Percentiles rank a stretch among this genome's conserved stretches.
Evolutionary conservation across 2,888 invertebrate genomes (phyloP).

Genomic region (Trichopoda pennipes): DNA sequence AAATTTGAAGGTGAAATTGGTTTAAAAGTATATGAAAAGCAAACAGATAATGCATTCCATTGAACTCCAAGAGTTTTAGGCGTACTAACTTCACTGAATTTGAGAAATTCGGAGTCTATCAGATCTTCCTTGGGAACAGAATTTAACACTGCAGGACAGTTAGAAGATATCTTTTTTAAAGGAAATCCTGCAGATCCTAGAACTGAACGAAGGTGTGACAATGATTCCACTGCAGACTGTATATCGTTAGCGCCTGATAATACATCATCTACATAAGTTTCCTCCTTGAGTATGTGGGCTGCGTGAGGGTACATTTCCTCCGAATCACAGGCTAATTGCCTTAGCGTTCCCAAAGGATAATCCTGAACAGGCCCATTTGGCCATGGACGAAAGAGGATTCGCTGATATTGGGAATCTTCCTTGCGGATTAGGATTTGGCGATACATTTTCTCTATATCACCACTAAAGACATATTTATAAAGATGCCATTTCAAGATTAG

Average conservation of each 20-base stretch:
- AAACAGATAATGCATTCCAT: conserved; percentile 71
- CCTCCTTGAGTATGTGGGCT: no score
- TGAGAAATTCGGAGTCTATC: neutral
- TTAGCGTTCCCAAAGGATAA: neutral
- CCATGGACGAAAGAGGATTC: neutral
- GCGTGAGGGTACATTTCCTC: no score
- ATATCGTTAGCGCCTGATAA: neutral
- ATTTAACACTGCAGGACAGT: no score
- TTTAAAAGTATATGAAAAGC: conserved; percentile 1
- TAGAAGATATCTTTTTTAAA: no score
- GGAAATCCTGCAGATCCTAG: no score
- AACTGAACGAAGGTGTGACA: neutral
- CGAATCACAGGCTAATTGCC: no score
- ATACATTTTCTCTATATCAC: neutral
- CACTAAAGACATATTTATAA: no score
- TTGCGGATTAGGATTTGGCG: neutral
- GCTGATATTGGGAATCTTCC: neutral
- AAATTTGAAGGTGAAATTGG: conserved; percentile 17
- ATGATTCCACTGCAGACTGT: neutral
- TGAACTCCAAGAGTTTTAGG: conserved; percentile 44
- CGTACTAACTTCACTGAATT: conserved; percentile 1
- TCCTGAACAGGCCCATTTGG: no score
- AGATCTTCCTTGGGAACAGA: no score
- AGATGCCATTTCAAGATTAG: no score
- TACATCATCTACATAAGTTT: neutral